phyloP scores from a whole-genome alignment of 2,888 invertebrate species.

The Dorcus parallelipipedus region DNA sequence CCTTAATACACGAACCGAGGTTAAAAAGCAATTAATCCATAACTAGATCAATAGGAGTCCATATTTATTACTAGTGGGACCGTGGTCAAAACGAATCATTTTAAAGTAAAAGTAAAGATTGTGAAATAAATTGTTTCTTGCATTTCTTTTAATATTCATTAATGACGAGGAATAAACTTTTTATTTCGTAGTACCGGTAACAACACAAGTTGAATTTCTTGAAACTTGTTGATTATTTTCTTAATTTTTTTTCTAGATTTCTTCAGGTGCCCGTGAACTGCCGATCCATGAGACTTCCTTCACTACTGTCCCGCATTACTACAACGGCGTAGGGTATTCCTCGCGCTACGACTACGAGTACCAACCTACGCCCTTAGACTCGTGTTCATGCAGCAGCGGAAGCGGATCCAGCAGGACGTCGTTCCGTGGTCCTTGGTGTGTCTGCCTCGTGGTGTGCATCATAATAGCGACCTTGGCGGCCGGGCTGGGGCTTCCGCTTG shows the following conservation, averaged over 20 bases:
- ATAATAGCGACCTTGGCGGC: conserved; percentile 58
- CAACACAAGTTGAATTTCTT: background rate
- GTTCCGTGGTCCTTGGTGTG: conserved; percentile 50
- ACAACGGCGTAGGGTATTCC: conserved; percentile 35
- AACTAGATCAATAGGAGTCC: no score
- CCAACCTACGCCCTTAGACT: conserved; percentile 37
- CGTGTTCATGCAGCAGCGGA: conserved; percentile 51
- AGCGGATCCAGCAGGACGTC: conserved; percentile 56
- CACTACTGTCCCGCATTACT: conserved; percentile 38
- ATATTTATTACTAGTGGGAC: no score
- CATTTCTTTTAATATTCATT: background rate
- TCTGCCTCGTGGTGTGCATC: conserved; percentile 58
- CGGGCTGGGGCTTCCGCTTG: conserved; percentile 59
- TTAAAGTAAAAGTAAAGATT: no score
- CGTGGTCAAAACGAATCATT: no score
- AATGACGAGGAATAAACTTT: background rate
- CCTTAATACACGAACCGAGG: no score
- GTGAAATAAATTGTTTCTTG: no score
- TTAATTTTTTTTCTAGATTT: conserved; percentile 33
- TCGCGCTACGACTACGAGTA: conserved; percentile 30
- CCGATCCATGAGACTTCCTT: conserved; percentile 42
- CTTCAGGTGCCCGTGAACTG: conserved; percentile 41
- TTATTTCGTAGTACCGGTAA: background rate
- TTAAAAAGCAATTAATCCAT: no score
- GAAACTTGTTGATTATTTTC: background rate